These are phyloP conservation scores for Pristionchus arcanus DNA, from an alignment of 2,888 invertebrate genomes.

Conservation along the genomic window DNA sequence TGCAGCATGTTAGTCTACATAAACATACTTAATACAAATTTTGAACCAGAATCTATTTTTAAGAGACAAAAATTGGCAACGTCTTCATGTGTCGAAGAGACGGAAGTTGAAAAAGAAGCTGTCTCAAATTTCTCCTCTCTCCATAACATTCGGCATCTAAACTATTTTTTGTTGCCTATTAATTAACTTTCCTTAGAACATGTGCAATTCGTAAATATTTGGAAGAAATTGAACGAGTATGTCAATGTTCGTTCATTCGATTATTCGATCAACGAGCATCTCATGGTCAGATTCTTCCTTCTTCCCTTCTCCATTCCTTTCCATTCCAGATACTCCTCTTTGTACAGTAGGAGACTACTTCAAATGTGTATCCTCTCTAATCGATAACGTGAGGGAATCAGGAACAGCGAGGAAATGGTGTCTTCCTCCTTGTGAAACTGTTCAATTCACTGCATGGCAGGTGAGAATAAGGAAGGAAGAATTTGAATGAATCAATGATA, in stretches of 20 bases:
- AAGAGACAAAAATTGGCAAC: slow-evolving; percentile 75
- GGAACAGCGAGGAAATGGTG: slow-evolving; percentile 72
- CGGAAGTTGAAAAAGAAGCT: slow-evolving; percentile 62
- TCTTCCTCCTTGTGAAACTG: slow-evolving; percentile 73
- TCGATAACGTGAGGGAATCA: slow-evolving; percentile 62
- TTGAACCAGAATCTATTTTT: slow-evolving; percentile 55
- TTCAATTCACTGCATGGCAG: slow-evolving; percentile 79
- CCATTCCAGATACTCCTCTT: slow-evolving; percentile 52
- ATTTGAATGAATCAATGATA: not conserved
- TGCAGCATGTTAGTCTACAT: slow-evolving; percentile 71
- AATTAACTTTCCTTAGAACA: slow-evolving; percentile 60
- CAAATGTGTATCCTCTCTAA: slow-evolving; percentile 72
- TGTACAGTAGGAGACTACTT: slow-evolving; percentile 78
- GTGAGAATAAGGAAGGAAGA: slow-evolving; percentile 10
- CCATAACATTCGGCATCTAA: slow-evolving; percentile 25
- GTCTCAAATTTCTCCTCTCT: slow-evolving; percentile 9
- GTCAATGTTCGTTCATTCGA: slow-evolving; percentile 72
- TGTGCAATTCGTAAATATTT: slow-evolving; percentile 72
- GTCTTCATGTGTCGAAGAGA: slow-evolving; percentile 72
- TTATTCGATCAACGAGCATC: slow-evolving; percentile 64
- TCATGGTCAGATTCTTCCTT: not conserved
- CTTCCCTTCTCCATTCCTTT: not conserved
- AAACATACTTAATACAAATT: no score
- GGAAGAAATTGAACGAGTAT: slow-evolving; percentile 71
- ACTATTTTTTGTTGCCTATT: not conserved